Evolutionary conservation across 2,797 vertebrate genomes (phyloP).

Genomic region (Ceryle rudis): DNA sequence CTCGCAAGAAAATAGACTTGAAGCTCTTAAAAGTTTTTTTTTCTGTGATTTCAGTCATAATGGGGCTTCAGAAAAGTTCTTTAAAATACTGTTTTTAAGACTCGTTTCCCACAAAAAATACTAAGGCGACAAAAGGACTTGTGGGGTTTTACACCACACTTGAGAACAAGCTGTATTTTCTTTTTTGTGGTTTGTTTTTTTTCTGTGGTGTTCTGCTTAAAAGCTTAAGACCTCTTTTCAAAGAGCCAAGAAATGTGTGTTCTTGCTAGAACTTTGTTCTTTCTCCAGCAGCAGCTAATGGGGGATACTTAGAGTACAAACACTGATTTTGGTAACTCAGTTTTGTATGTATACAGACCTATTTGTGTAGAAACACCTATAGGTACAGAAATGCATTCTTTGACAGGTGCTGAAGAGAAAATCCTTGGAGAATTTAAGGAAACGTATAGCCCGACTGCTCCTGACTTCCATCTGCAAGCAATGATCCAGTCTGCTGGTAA

Average conservation of each 20-base stretch:
- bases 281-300: not conserved
- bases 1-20: not conserved
- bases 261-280: not conserved
- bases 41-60: not conserved
- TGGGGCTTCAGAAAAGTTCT: not conserved
- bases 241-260: not conserved
- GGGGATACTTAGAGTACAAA: not conserved
- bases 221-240: not conserved
- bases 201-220: not conserved
- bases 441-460: slow-evolving; percentile 87
- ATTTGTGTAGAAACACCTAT: not conserved
- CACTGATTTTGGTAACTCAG: not conserved
- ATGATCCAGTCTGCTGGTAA: slow-evolving; percentile 99
- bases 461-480: slow-evolving; percentile 97
- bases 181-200: not conserved
- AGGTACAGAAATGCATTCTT: not conserved
- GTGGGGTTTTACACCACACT: not conserved
- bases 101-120: not conserved
- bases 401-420: slow-evolving; percentile 96
- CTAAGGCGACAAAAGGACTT: not conserved
- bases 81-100: not conserved
- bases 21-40: not conserved
- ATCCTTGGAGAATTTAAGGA: slow-evolving; percentile 98
- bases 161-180: not conserved
- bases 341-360: not conserved